Evolutionary conservation across 2,797 vertebrate genomes (phyloP).

Genomic region (Acrossocheilus wenchowensis): DNA sequence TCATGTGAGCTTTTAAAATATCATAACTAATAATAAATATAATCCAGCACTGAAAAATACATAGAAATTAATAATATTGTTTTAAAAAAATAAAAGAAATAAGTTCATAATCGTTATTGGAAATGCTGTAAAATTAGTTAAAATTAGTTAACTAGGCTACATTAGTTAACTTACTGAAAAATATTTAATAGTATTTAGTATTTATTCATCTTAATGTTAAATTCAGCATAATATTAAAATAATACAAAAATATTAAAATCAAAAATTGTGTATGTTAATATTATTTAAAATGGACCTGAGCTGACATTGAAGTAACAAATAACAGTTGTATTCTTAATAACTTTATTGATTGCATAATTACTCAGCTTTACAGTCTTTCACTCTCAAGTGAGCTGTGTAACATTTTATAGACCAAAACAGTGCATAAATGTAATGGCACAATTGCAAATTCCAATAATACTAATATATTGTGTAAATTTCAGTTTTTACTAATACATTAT

Average conservation of each 20-base stretch:
- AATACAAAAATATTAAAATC: neutral
- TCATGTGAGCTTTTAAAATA: neutral
- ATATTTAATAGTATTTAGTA: neutral
- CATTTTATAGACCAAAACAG: neutral
- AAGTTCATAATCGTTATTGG: neutral
- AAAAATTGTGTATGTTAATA: neutral
- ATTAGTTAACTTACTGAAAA: neutral
- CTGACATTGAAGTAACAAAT: neutral
- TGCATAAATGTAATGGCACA: neutral
- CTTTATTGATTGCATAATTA: neutral
- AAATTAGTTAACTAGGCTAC: neutral
- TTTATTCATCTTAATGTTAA: neutral
- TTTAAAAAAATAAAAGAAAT: neutral
- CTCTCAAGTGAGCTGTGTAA: neutral
- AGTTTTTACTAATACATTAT: neutral
- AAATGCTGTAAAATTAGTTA: neutral
- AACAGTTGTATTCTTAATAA: neutral
- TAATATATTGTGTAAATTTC: neutral
- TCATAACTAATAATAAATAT: neutral
- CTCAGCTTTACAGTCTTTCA: too few species aligned
- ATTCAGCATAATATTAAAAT: neutral
- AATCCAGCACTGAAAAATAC: neutral
- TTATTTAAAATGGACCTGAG: neutral
- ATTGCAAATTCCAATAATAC: neutral
- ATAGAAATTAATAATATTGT: neutral